Conservation (phyloP, 2,888 invertebrate genomes). For the Serripes groenlandicus region DNA sequence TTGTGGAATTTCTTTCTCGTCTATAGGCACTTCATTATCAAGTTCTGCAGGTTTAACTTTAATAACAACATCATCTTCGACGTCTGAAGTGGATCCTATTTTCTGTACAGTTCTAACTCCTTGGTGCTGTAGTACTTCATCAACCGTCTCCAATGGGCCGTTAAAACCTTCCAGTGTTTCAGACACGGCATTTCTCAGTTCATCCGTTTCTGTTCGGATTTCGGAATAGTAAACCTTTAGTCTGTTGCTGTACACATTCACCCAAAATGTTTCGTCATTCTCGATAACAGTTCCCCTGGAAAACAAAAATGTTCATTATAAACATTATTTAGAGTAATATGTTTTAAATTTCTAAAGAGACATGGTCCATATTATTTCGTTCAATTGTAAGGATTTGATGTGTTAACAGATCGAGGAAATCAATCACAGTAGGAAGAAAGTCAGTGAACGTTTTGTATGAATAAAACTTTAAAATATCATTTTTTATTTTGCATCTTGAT, state of each 20-base stretch:
- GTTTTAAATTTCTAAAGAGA: too few relatives aligned
- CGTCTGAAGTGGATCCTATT: background rate
- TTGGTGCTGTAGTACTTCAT: conserved; percentile 55
- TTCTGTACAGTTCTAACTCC: conserved; percentile 49
- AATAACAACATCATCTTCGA: background rate
- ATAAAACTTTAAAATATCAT: too few relatives aligned
- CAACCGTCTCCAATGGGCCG: conserved; percentile 47
- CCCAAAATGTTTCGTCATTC: conserved; percentile 36
- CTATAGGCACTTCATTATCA: background rate
- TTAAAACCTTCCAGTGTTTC: conserved; percentile 46
- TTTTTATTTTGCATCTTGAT: too few relatives aligned
- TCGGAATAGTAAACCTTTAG: background rate
- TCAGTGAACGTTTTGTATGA: too few relatives aligned
- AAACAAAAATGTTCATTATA: too few relatives aligned
- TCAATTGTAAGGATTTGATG: too few relatives aligned
- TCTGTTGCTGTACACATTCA: conserved; percentile 16
- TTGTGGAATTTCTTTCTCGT: background rate
- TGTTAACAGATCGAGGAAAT: too few relatives aligned
- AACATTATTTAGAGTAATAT: too few relatives aligned
- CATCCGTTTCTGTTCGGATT: background rate
- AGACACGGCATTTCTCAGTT: conserved; percentile 37
- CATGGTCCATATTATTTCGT: too few relatives aligned
- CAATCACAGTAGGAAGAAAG: too few relatives aligned
- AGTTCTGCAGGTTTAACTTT: background rate
- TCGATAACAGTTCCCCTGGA: conserved; percentile 58